Base-by-base conservation (phyloP, 1,140 invertebrate species). In the Goniozus legneri region DNA sequence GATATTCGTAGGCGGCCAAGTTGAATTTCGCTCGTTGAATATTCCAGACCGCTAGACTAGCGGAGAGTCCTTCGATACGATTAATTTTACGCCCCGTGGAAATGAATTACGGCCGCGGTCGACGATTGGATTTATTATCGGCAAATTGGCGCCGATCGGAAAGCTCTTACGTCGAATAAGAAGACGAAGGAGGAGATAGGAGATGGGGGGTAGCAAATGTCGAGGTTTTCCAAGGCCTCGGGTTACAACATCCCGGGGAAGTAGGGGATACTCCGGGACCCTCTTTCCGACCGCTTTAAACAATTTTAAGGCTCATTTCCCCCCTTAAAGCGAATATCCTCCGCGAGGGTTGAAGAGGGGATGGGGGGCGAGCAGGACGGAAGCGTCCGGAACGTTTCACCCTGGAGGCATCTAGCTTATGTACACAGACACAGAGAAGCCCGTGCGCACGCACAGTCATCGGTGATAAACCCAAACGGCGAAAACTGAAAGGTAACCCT, bases 241-340 rank as follows among this genome's bases (percentile, higher is more conserved):
- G 31, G 32, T 42, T 49, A 54, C 47, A 49, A 50, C 30, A 34
- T 31, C 54, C 20, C 47, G 42, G 58, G 47, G 53, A 56, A 58
- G 16, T 22, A 38, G 21, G 30, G 31, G 24, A n/a, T 4, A 16
- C 2, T 40, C 13, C 15, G 38, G 48, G 58, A 71, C 64, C 65
- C 64, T 67, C 44, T 63, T 68, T 70, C 60, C 67, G 58, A 66
- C 42, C 67, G 67, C 64, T 76, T 76, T 76, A 76, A 76, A 76
- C 73, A 76, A 76, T 76, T 76, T 76, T 75, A 75, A 72, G 73
- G 71, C 71, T 76, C 72, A 76, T 76, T 76, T 76, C 71, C 69
- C 65, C 69, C 58, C 62, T 72, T 71, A 73, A 71, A 74, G 70
- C 66, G 71, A 75, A 74, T 69, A 71, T 73, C 67, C 69, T 64